Base-by-base conservation (phyloP, 2,113 vertebrate species). In the Oryzias melastigma region DNA sequence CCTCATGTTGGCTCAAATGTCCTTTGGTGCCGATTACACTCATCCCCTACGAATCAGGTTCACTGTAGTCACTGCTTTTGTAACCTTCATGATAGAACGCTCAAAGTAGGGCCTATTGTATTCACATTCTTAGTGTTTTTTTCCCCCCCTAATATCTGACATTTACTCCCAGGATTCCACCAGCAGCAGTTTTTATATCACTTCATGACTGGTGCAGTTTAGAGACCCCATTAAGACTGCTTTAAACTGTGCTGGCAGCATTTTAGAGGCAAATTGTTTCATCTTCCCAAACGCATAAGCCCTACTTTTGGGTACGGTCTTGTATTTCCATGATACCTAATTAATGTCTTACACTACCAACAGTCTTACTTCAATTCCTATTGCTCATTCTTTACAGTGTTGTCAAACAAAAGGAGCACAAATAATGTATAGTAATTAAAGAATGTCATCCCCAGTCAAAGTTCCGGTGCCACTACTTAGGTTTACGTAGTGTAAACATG, bases 41-140 rank as follows among this genome's bases (percentile, higher is more conserved):
- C 45, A 55, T 15, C 19, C 52, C 41, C 29, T 71, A 27, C 10
- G 20, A 61, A 50, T 65, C 67, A 68, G 74, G 56, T 66, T 76
- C 66, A 64, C 58, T 62, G 73, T 71, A 35, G 51, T 51, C 50
- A 79, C 73, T 63, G 49, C 67, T 76, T 70, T 48, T 59, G 52
- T 81, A 58, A 80, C 62, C 65, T 40, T 73, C 58, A 60, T 75
- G 73, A 64, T 57, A 75, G 65, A 71, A 70, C 49, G 65, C 61
- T 52, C 58, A 55, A 73, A 58, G 63, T 74, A 66, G 65, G 62
- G 78, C 66, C 79, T 53, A 52, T 16, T 43, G 63, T 47, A 66
- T 53, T 7, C 68, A 62, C 68, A 47, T 51, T 60, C 50, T 41
- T 50, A 49, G 35, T 24, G 5, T 17, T 29, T 68, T 57, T 58